Conservation (phyloP, 2,797 vertebrate species). For the Tenualosa ilisha region DNA sequence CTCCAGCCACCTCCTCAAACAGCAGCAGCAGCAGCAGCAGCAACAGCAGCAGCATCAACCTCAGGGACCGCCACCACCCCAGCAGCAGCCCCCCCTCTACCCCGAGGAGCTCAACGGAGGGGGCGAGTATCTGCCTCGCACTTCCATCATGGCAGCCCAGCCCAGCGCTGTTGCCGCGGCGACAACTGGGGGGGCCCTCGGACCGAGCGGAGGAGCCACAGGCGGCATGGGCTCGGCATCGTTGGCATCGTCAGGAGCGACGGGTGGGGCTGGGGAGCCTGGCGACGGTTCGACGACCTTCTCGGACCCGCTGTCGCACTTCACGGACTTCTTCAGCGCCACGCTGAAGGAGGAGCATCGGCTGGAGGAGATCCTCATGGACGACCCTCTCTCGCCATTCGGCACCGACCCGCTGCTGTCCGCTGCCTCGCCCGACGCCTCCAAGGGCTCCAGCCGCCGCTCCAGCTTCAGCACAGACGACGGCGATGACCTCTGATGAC, state of each 20-base stretch:
- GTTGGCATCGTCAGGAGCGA: background rate
- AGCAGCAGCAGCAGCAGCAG: constrained; percentile 72
- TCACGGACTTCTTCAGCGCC: constrained; percentile 94
- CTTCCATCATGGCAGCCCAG: constrained; percentile 54
- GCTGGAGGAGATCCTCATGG: constrained; percentile 86
- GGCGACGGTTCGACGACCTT: constrained; percentile 82
- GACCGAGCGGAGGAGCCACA: background rate
- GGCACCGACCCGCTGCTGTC: constrained; percentile 90
- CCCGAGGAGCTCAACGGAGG: constrained; percentile 79
- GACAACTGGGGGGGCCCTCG: constrained; percentile 36
- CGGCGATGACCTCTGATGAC: constrained; percentile 82
- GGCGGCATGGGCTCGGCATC: background rate
- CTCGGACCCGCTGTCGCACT: constrained; percentile 95
- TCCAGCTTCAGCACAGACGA: constrained; percentile 93
- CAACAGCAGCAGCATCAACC: constrained; percentile 73
- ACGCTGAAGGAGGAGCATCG: constrained; percentile 93
- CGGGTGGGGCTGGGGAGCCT: constrained; percentile 62
- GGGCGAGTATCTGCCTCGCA: constrained; percentile 81
- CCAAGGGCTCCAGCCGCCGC: constrained; percentile 91
- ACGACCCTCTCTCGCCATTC: constrained; percentile 86
- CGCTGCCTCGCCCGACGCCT: constrained; percentile 82
- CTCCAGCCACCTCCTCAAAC: constrained; percentile 84
- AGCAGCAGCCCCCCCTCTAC: constrained; percentile 74
- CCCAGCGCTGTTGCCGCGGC: constrained; percentile 56
- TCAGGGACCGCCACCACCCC: constrained; percentile 72